These are phyloP conservation scores for Myotis brandtii DNA, from an alignment of 2,113 vertebrate genomes.

Conservation along the genomic window DNA sequence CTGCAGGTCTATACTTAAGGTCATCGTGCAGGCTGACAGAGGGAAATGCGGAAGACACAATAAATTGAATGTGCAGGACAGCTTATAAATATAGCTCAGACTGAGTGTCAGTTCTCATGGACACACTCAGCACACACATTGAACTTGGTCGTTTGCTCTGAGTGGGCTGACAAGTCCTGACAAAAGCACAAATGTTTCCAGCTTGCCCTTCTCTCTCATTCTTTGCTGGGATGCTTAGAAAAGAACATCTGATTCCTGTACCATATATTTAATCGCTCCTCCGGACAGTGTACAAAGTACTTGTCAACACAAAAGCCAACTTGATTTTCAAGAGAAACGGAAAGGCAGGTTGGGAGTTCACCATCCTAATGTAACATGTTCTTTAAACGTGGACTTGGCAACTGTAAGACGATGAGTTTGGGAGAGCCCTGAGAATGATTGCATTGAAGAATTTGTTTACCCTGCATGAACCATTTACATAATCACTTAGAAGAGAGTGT, in stretches of 20 bases:
- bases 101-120: constrained; percentile 57
- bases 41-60: constrained; percentile 64
- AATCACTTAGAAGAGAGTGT: neutral
- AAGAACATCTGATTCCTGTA: constrained; percentile 2
- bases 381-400: neutral
- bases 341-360: neutral
- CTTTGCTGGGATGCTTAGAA: constrained; percentile 37
- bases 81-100: constrained; percentile 71
- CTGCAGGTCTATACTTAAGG: constrained; percentile 23
- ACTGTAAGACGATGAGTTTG: neutral
- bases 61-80: constrained; percentile 49
- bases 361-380: neutral
- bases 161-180: constrained; percentile 24
- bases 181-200: neutral
- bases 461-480: neutral
- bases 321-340: neutral
- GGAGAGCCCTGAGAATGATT: neutral
- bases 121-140: constrained; percentile 57
- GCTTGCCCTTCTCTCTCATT: neutral
- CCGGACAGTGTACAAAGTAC: neutral
- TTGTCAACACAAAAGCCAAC: neutral
- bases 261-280: neutral
- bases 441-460: neutral
- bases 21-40: constrained; percentile 22
- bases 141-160: constrained; percentile 61